A percentile compares a stretch with the other conserved stretches of the same genome.
Conservation (phyloP, 2,797 vertebrate genomes). For the Danio albolineatus region DNA sequence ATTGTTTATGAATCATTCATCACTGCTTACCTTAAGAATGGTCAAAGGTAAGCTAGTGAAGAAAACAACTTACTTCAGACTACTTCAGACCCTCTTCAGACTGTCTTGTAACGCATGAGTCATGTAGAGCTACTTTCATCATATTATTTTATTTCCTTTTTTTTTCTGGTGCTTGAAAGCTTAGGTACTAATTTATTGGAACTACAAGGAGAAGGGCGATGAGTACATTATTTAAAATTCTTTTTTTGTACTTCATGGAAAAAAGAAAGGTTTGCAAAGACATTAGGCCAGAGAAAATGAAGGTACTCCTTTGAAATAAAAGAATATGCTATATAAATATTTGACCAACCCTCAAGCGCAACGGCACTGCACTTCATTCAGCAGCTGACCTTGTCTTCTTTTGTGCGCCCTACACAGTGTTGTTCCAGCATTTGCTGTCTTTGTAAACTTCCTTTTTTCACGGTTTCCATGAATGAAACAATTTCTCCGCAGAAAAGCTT, state of each 20-base stretch:
- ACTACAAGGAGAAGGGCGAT: neutral
- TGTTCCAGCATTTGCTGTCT: neutral
- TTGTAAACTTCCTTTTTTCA: constrained; percentile 27
- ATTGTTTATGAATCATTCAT: neutral
- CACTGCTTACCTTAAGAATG: neutral
- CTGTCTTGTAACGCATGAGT: neutral
- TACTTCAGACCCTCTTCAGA: neutral
- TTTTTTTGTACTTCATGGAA: neutral
- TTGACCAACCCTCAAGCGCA: constrained; percentile 17
- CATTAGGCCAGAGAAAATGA: neutral
- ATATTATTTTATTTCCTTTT: neutral
- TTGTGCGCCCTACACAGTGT: constrained; percentile 1
- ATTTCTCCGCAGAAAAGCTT: constrained; percentile 1
- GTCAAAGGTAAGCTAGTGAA: neutral
- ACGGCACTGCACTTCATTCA: neutral
- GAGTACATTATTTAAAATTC: neutral
- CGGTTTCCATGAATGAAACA: constrained; percentile 22
- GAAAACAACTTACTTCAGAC: neutral
- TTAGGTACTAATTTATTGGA: neutral
- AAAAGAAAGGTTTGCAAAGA: neutral
- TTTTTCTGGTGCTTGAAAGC: neutral
- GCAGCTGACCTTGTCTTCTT: constrained; percentile 22
- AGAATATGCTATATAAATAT: constrained; percentile 11
- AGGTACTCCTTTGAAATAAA: neutral
- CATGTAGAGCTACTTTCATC: neutral